Conservation (phyloP, 2,113 vertebrate species). For the Nannobrachium achirus region DNA sequence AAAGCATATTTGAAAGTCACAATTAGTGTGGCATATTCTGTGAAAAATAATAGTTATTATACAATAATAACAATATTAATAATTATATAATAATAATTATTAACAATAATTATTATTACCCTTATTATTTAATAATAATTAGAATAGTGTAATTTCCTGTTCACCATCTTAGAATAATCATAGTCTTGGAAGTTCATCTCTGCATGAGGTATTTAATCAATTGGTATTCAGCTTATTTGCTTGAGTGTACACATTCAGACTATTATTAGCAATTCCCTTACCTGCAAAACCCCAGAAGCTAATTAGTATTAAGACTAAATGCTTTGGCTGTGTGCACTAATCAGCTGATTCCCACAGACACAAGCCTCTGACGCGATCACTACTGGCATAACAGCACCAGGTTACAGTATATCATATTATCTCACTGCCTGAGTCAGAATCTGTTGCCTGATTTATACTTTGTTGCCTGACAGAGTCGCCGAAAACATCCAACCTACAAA, state of each 20-base stretch:
- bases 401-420: slow-evolving; percentile 19
- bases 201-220: too few species aligned
- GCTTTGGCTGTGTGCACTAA: slow-evolving; percentile 56
- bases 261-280: slow-evolving; percentile 19
- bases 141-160: too few species aligned
- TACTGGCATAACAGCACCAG: slow-evolving; percentile 27
- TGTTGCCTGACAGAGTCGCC: too few species aligned
- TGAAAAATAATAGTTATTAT: neutral
- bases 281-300: slow-evolving; percentile 29
- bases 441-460: too few species aligned
- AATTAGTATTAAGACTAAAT: slow-evolving; percentile 56
- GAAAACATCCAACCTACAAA: too few species aligned
- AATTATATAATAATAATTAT: too few species aligned
- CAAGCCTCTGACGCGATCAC: neutral
- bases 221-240: too few species aligned
- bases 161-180: too few species aligned
- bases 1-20: neutral
- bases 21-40: neutral
- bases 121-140: too few species aligned
- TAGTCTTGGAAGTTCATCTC: too few species aligned
- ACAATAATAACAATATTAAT: neutral
- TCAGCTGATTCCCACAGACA: slow-evolving; percentile 53
- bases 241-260: neutral
- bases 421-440: too few species aligned
- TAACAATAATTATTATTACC: too few species aligned